These are phyloP conservation scores for Cyprinella venusta DNA, from an alignment of 2,797 vertebrate species.

Conservation along the genomic window DNA sequence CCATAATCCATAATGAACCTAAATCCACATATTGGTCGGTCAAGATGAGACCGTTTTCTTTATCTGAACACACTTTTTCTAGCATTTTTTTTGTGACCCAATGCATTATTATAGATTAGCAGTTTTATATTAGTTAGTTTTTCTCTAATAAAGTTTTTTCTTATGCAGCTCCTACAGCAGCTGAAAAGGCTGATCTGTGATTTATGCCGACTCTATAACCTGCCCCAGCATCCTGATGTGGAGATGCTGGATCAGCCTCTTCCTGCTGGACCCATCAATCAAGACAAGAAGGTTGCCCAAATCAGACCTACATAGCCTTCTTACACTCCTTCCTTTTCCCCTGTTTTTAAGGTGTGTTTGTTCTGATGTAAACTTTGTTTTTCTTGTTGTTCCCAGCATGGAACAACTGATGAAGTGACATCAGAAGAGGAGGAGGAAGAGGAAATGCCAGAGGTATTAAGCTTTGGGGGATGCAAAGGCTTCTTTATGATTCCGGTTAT, in stretches of 20 bases:
- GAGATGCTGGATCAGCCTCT: slow-evolving; percentile 98
- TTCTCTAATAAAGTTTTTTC: slow-evolving; percentile 10
- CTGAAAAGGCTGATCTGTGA: slow-evolving; percentile 97
- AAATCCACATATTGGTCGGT: too few relatives aligned
- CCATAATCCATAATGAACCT: too few relatives aligned
- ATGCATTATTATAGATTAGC: neutral
- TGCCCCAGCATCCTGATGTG: slow-evolving; percentile 97
- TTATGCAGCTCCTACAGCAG: slow-evolving; percentile 90
- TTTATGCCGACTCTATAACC: slow-evolving; percentile 95
- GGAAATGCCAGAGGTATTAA: slow-evolving; percentile 93
- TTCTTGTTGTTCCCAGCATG: slow-evolving; percentile 70
- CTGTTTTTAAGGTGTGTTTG: neutral
- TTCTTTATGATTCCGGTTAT: neutral
- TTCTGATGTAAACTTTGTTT: neutral
- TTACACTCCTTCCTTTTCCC: neutral
- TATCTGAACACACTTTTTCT: too few relatives aligned
- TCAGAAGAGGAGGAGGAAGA: slow-evolving; percentile 97
- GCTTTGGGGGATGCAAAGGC: neutral
- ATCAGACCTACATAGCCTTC: neutral
- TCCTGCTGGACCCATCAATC: slow-evolving; percentile 89
- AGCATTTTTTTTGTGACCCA: too few relatives aligned
- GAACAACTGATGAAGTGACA: slow-evolving; percentile 88
- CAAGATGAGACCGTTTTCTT: too few relatives aligned
- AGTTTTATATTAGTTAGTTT: neutral
- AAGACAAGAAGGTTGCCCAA: slow-evolving; percentile 74